Base-by-base conservation (phyloP, 1,140 invertebrate species). In the Helicoverpa armigera region DNA sequence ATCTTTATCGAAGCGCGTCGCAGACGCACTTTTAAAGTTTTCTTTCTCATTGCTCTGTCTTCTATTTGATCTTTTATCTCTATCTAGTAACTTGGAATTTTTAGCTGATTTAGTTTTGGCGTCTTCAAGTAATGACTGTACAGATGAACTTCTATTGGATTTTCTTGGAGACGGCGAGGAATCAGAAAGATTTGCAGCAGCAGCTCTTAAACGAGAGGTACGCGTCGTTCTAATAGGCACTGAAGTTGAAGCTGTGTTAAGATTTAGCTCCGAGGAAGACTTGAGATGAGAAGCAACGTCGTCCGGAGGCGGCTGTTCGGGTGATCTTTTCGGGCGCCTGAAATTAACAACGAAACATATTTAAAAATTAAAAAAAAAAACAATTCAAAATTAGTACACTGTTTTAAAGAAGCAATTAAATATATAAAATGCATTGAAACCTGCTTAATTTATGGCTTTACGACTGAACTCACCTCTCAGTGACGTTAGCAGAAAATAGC, bases 131-230 rank as follows among this genome's bases (percentile, higher is more conserved):
- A 94, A 81, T 13, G 90, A 92, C 82, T 93, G 90, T 29, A 88
- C 93, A 31, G 93, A 94, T 81, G 91, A 92, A 82, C 94, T 95
- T 89, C 93, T 89, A 70, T 89, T 92, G 72, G 89, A 85, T 83
- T 93, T 95, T 81, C 89, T 91, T 63, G 87, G 88, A 70, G 83
- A 90, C 18, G 87, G 87, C 61, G 82, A 92, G 77, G 77, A 82
- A 79, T 93, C 91, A 14, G 90, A 87, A 63, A 91, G 88, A 48
- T 85, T 91, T 13, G 90, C 90, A 73, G 96, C 96, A 61, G 96
- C 96, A 79, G 96, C 96, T 86, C 97, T 95, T 73, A 97, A 92
- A 82, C 97, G 96, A 75, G 97, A 97, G n/a, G 97, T 95, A 88
- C 96, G 95, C 48, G 97, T 97, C 69, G 96, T 96, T 90, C 97